Conservation (phyloP, 2,888 invertebrate genomes). For the Chymomyza fuscimana region DNA sequence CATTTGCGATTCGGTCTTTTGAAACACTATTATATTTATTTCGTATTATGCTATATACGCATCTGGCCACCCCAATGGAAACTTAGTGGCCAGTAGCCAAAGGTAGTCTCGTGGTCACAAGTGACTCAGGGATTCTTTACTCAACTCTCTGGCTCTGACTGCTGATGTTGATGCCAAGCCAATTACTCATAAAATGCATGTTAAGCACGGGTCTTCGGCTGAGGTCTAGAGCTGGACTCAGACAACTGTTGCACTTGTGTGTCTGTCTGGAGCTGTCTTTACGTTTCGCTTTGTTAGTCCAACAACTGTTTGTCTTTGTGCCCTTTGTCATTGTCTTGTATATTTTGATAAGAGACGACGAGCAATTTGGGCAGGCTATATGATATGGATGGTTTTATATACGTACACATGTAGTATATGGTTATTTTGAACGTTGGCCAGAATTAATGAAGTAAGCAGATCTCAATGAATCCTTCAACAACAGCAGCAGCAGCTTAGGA, state of each 20-base stretch:
- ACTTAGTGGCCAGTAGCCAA: conserved; percentile 62
- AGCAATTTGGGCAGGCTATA: conserved; percentile 59
- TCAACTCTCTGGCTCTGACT: conserved; percentile 11
- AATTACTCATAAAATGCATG: conserved; percentile 74
- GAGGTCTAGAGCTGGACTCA: conserved; percentile 28
- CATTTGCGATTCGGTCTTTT: neutral
- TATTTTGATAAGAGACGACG: conserved; percentile 62
- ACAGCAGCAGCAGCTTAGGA: neutral
- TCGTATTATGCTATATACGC: neutral
- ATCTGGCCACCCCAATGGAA: conserved; percentile 67
- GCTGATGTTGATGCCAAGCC: conserved; percentile 65
- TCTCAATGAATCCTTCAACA: conserved; percentile 29
- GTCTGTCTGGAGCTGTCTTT: conserved; percentile 45
- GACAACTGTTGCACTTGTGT: conserved; percentile 68
- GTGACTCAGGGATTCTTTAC: conserved; percentile 49
- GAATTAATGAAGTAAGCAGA: conserved; percentile 45
- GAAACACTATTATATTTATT: neutral
- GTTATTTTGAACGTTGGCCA: conserved; percentile 9
- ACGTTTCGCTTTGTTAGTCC: conserved; percentile 32
- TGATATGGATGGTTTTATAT: conserved; percentile 27
- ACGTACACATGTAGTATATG: neutral
- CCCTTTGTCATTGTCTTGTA: conserved; percentile 77
- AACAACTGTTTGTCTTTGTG: conserved; percentile 31
- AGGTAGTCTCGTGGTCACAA: conserved; percentile 41
- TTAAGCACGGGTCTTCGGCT: conserved; percentile 36